Evolutionary conservation across 2,888 invertebrate genomes (phyloP), one percentile per base, ranked within the genome.

Genomic region (Linnaemya tessellans): DNA sequence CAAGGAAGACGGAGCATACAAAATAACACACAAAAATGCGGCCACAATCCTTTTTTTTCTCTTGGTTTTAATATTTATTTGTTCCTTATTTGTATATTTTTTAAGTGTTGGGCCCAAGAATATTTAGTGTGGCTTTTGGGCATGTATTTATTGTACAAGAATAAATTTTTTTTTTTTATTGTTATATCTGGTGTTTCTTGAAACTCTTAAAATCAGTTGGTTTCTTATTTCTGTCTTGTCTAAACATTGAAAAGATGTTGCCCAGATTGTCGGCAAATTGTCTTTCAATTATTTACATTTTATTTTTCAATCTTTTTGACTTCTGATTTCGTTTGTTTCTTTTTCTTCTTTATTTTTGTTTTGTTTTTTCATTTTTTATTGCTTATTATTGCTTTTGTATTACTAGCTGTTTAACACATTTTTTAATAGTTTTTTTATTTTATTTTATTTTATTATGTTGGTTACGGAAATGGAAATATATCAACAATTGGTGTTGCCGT

Each of bases 181-280:
- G n/a, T 65, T 74, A 41, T 60, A 74, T 11, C 38, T 67, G 20
- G 1, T 25, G 70, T 65, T 77, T 71, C 60, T 68, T 35, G 20
- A 58, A 77, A 77, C 51, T 41, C 71, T 43, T 38, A 41, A 83
- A 84, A 46, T 35, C 80, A 80, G 46, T 75, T 75, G 75, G 84
- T 56, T 84, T 80, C 80, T 65, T 70, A 75, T 71, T 60, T 80
- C 18, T 51, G 25, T 73, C 56, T 80, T 81, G 73, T 70, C 51
- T 79, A 83, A 86, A 80, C 87, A 86, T 74, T 75, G 71, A 62
- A 85, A 84, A 87, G 87, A 88, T 88, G 88, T 88, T 87, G 78
- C 82, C 86, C 88, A 88, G 88, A 88, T 88, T 88, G 87, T 87
- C 88, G 88, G 86, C 87, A 87, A 88, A 86, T 87, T 87, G 86